A percentile compares a stretch with the other conserved stretches of the same genome.
Conservation (phyloP, 2,797 vertebrate genomes). For the Lycodopsis pacificus region DNA sequence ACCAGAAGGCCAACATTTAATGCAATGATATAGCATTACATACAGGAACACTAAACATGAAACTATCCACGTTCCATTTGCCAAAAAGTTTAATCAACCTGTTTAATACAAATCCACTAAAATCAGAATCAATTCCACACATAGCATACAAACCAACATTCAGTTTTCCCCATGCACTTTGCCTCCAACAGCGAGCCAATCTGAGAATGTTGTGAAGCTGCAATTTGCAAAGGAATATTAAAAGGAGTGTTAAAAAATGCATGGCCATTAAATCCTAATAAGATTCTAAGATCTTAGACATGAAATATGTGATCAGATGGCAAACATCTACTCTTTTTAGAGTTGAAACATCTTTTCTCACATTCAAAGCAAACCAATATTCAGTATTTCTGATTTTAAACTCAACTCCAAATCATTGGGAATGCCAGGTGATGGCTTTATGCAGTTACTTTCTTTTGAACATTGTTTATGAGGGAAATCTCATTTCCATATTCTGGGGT, state of each 20-base stretch:
- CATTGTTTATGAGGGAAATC: no score
- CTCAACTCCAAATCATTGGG: neutral
- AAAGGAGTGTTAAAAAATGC: slow-evolving; percentile 24
- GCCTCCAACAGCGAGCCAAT: neutral
- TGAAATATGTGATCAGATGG: slow-evolving; percentile 20
- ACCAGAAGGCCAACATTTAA: no score
- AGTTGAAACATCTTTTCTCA: neutral
- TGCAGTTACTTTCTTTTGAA: no score
- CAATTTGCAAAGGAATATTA: slow-evolving; percentile 10
- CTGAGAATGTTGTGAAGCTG: neutral
- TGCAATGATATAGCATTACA: no score
- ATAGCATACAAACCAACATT: slow-evolving; percentile 3
- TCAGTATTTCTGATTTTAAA: neutral
- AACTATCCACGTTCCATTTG: no score
- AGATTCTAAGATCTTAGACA: slow-evolving; percentile 2
- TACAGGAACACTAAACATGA: no score
- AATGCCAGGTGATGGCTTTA: neutral
- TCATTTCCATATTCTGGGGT: neutral
- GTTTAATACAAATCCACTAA: neutral
- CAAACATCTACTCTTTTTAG: neutral
- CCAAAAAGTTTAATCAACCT: no score
- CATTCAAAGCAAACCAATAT: neutral
- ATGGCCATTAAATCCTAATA: slow-evolving; percentile 6
- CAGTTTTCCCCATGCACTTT: neutral
- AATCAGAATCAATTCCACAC: neutral